Conservation (phyloP, 1,140 invertebrate species). For the Zaprionus africanus region DNA sequence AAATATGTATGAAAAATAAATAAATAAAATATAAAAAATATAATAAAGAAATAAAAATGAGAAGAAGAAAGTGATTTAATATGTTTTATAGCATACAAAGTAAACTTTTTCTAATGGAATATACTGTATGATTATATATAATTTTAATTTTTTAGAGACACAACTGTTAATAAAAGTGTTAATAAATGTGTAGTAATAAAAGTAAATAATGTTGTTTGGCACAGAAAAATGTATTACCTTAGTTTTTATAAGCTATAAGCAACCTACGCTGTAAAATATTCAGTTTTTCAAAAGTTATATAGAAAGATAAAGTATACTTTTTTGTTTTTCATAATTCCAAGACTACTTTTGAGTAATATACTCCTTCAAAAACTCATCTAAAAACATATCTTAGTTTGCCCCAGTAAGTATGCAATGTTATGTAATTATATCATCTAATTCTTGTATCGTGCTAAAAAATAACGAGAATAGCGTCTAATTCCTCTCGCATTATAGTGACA, state of each 20-base stretch:
- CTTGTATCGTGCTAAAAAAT: neutral
- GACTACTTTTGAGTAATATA: neutral
- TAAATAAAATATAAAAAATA: neutral
- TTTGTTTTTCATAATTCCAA: no score
- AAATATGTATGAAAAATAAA: neutral
- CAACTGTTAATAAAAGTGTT: no score
- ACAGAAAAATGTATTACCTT: no score
- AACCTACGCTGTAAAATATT: no score
- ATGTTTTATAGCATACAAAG: neutral
- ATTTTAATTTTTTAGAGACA: no score
- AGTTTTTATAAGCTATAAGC: no score
- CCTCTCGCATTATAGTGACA: neutral
- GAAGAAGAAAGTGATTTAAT: neutral
- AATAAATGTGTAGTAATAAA: no score
- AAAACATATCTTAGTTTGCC: neutral
- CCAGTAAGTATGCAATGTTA: neutral
- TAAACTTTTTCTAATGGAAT: neutral
- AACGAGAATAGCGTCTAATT: neutral
- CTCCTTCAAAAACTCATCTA: neutral
- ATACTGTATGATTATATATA: no score
- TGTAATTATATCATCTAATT: neutral
- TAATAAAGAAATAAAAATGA: neutral
- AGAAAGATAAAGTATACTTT: no score
- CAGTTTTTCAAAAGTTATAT: no score
- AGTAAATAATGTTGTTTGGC: no score